Base-by-base conservation (phyloP, 2,888 invertebrate genomes). In the Neoitamus cyanurus region DNA sequence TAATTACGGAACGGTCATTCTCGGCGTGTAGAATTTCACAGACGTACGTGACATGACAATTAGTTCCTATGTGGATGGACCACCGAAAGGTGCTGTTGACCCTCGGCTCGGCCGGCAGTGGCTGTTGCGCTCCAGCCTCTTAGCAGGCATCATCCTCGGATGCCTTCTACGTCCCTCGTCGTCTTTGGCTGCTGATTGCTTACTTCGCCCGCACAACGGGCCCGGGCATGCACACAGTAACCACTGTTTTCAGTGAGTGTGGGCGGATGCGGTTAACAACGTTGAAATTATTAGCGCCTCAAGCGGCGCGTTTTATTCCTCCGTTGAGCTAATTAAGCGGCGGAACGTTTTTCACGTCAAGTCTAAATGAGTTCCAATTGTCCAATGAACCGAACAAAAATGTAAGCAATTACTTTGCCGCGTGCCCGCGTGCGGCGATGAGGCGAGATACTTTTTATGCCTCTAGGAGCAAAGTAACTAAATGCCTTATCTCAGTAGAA, bases 21-120 rank as follows among this genome's bases (percentile, higher is more conserved):
- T 15, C 75, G 58, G 83, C 58, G 75, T 84, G 84, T 73, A 36
- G 83, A 83, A 83, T 83, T 83, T 83, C 73, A 83, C 73, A 77
- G 68, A 25, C 34, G 84, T 75, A 84, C 84, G 84, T 84, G 84
- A 84, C 84, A 84, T 37, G 68, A 84, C 84, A 84, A 84, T 84
- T 84, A 84, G 73, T 77, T 68, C 20, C 68, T 68, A 20, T 68
- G 75, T 36, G 42, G 68, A 68, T 58, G 68, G 75, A 68, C 84
- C 58, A 36, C 84, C 84, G 75, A 84, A 84, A 84, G 83, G 70
- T 83, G 83, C 46, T 83, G 42, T 83, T 83, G 82, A 83, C 82
- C 82, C 82, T 83, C 70, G 68, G n/a, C 68, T 2, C 25, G 70
- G 15, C 15, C 31, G 15, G 13, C 31, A 7, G 13, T 30, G 34